Conservation (phyloP, 2,888 invertebrate genomes). For the Dysmachus trigonus region DNA sequence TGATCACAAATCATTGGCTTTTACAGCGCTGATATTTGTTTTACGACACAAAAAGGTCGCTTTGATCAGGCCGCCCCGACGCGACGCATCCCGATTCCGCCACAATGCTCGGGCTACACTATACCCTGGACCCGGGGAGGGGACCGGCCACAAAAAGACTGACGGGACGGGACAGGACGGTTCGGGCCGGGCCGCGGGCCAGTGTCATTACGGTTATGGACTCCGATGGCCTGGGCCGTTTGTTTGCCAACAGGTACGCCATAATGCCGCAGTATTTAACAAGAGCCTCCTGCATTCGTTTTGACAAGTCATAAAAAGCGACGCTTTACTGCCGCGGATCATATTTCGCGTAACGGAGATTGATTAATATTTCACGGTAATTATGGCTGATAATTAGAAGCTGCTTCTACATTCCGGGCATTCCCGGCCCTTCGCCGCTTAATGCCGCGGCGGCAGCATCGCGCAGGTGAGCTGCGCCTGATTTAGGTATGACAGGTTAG, state of each 20-base stretch:
- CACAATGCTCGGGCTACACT: background rate
- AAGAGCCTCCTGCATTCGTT: conserved; percentile 28
- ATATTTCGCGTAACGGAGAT: conserved; percentile 35
- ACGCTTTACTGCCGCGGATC: conserved; percentile 24
- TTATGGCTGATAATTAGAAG: conserved; percentile 26
- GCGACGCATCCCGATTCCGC: conserved; percentile 29
- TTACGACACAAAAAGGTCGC: conserved; percentile 51
- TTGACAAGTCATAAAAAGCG: conserved; percentile 38
- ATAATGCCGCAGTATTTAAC: conserved; percentile 25
- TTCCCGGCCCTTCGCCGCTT: background rate
- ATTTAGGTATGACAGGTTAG: background rate
- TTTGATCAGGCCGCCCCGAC: conserved; percentile 36
- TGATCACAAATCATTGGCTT: conserved; percentile 54
- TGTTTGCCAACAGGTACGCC: conserved; percentile 35
- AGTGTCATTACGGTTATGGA: conserved; percentile 35
- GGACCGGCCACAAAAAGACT: background rate
- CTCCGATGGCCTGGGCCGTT: background rate
- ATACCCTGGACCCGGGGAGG: too few species aligned
- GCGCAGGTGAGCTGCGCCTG: background rate
- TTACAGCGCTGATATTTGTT: conserved; percentile 54
- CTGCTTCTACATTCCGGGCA: conserved; percentile 7
- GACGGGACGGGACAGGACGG: background rate
- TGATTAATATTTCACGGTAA: conserved; percentile 38
- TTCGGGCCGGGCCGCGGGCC: background rate
- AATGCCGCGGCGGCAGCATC: background rate